Evolutionary conservation across 2,113 vertebrate genomes (phyloP).

Genomic region (Chascanopsetta lugubris): DNA sequence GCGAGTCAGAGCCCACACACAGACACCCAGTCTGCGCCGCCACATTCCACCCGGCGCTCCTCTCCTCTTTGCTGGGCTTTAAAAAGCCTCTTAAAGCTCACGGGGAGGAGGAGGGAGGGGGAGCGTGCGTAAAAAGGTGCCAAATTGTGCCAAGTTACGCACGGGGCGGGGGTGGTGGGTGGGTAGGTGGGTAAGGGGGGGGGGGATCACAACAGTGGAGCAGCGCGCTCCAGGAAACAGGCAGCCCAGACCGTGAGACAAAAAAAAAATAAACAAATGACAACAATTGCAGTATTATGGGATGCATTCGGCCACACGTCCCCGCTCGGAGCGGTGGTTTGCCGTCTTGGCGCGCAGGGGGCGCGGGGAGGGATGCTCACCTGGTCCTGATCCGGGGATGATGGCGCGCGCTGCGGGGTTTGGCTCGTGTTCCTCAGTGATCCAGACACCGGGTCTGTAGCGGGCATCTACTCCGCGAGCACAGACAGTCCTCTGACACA

Average conservation of each 20-base stretch:
- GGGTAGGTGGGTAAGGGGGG: too few species aligned
- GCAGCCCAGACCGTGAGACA: too few species aligned
- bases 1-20: slow-evolving; percentile 69
- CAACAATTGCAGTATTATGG: slow-evolving; percentile 31
- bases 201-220: too few species aligned
- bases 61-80: slow-evolving; percentile 38
- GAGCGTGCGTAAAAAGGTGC: slow-evolving; percentile 67
- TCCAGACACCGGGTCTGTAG: slow-evolving; percentile 65
- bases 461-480: slow-evolving; percentile 76
- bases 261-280: not conserved
- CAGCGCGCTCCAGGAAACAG: too few species aligned
- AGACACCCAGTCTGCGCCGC: slow-evolving; percentile 48
- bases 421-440: slow-evolving; percentile 56
- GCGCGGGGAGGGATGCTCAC: slow-evolving; percentile 68
- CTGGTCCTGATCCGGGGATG: slow-evolving; percentile 68
- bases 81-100: slow-evolving; percentile 46
- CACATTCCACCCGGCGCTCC: slow-evolving; percentile 41
- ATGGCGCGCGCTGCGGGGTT: slow-evolving; percentile 43
- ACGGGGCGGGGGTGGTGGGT: too few species aligned
- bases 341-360: too few species aligned
- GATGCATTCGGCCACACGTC: too few species aligned
- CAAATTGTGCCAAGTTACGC: slow-evolving; percentile 17
- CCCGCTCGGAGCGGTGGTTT: not conserved
- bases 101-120: too few species aligned
- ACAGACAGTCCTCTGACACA: slow-evolving; percentile 78